Evolutionary conservation across 1,140 invertebrate genomes (phyloP), one percentile per base, ranked within the genome.

Genomic region (Metaphire vulgaris): DNA sequence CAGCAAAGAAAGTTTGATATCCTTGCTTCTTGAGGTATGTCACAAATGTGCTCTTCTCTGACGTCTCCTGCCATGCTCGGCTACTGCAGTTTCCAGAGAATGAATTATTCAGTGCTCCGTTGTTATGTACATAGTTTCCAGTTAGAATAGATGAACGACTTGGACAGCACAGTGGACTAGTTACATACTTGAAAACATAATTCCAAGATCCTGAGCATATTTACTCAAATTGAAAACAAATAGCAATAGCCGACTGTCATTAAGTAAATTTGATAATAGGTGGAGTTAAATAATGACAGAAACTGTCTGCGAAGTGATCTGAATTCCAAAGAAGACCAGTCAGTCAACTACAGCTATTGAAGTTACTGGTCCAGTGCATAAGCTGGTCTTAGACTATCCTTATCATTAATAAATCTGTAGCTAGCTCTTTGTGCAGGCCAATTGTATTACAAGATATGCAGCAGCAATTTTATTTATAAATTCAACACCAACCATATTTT

Each of bases 101-200:
- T 0, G 92, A 91, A 87, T 95, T 96, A 83, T 95, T 95, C 1
- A 87, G 81, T 0, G 91, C 91, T 28, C 86, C 81, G 82, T 93
- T 91, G 86, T 95, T 96, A 82, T 96, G 94, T 0, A 91, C 88
- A 85, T 94, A 95, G 76, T 89, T 88, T 33, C 94, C 94, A 0
- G 92, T 93, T 21, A 97, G 86, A 66, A 97, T 90, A 41, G 92
- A 92, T 14, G 93, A 91, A 69, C 95, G 89, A 83, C 93, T 95
- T 21, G 95, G 95, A 82, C 95, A 95, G 83, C 93, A 95, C 65
- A 95, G 89, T 14, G 93, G 93, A 0, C 92, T 91, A 67, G 91
- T 90, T 0, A 90, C 90, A 85, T 90, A 94, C 79, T 79, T 33
- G 0, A 79, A 41, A 65, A 56, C 41, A 56, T 6, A 56, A n/a